phyloP scores from a whole-genome alignment of 2,113 vertebrate genomes.

The Strix uralensis region DNA sequence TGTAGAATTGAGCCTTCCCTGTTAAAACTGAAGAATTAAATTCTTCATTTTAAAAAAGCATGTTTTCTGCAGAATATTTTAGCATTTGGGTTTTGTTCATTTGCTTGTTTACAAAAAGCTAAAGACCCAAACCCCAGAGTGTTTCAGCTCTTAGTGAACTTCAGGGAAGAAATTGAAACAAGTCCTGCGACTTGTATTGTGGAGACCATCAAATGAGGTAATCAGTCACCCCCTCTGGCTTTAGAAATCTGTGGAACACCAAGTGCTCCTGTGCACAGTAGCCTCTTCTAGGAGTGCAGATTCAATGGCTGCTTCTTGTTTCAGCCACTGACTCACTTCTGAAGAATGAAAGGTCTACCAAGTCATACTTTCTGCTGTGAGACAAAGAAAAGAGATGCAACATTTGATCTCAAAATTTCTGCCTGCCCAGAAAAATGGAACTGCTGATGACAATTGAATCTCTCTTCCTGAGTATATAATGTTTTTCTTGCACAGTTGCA shows the following conservation, averaged over 20 bases:
- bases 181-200: background rate
- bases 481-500: constrained; percentile 50
- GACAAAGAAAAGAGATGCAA: constrained; percentile 43
- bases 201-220: background rate
- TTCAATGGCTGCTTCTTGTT: background rate
- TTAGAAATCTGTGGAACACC: background rate
- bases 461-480: constrained; percentile 37
- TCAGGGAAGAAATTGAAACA: background rate
- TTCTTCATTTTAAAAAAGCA: background rate
- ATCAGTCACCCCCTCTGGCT: background rate
- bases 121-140: rapidly evolving
- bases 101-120: background rate
- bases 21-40: background rate
- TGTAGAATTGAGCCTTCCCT: background rate
- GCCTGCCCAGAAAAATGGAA: constrained; percentile 27
- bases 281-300: background rate
- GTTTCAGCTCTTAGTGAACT: background rate
- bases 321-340: background rate
- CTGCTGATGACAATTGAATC: constrained; percentile 49
- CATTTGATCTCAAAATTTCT: constrained; percentile 65
- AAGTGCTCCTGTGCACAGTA: background rate
- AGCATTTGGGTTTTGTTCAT: background rate
- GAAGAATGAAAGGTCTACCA: constrained; percentile 45
- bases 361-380: constrained; percentile 26
- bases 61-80: background rate